Conservation (phyloP, 2,113 vertebrate genomes). For the Vidua chalybeata region DNA sequence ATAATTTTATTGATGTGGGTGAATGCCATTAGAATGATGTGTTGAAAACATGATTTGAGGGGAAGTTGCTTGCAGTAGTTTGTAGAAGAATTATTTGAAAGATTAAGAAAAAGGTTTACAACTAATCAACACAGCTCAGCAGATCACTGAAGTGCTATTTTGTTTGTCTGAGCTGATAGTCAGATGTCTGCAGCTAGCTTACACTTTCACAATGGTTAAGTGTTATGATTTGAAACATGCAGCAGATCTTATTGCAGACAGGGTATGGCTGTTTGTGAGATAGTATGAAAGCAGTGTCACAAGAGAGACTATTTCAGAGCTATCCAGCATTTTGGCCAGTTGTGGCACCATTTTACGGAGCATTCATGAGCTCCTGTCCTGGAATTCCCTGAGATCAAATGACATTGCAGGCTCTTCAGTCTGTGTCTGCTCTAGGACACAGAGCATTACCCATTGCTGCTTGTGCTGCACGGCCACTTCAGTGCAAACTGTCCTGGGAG, state of each 20-base stretch:
- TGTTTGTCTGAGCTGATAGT: constrained; percentile 60
- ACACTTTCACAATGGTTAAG: neutral
- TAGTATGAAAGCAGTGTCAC: neutral
- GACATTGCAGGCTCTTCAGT: neutral
- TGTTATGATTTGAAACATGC: neutral
- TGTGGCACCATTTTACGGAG: neutral
- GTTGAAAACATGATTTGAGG: constrained; percentile 38
- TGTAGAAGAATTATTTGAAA: constrained; percentile 29
- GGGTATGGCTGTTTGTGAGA: neutral
- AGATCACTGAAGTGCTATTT: constrained; percentile 57
- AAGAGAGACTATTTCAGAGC: neutral
- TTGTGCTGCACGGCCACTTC: neutral
- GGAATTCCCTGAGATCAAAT: neutral
- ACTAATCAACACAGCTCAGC: constrained; percentile 49
- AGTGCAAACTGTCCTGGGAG: neutral
- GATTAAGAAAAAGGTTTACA: neutral
- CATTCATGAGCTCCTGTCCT: neutral
- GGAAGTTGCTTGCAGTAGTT: neutral
- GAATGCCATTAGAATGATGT: constrained; percentile 33
- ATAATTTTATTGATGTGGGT: constrained; percentile 2
- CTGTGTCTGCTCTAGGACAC: neutral
- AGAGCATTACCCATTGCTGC: neutral
- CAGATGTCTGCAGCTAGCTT: constrained; percentile 32
- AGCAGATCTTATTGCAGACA: neutral
- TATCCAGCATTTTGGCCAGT: neutral